Evolutionary conservation across 2,113 vertebrate genomes (phyloP).

Genomic region (Brachionichthys hirsutus): DNA sequence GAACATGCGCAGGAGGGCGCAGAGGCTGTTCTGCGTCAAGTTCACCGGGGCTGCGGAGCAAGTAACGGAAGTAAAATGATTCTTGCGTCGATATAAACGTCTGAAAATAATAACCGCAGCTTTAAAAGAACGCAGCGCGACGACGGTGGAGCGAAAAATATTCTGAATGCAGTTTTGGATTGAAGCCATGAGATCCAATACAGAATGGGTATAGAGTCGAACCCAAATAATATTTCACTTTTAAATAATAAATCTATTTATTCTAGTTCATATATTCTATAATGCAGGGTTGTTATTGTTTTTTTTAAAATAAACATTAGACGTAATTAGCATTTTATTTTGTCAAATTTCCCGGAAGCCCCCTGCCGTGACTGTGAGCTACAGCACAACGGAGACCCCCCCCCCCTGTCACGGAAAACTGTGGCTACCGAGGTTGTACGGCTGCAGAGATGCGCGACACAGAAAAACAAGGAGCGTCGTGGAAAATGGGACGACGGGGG

Average conservation of each 20-base stretch:
- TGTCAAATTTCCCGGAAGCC: slow-evolving; percentile 45
- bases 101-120: neutral
- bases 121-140: neutral
- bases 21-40: slow-evolving; percentile 38
- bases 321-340: slow-evolving; percentile 37
- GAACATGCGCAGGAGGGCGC: slow-evolving; percentile 79
- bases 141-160: neutral
- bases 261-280: too few relatives aligned
- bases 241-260: too few relatives aligned
- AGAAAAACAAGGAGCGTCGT: slow-evolving; percentile 52
- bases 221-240: too few relatives aligned
- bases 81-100: slow-evolving; percentile 28
- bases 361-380: neutral
- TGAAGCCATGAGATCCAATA: neutral
- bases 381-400: slow-evolving; percentile 52
- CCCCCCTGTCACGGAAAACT: slow-evolving; percentile 55
- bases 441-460: slow-evolving; percentile 71
- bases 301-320: too few relatives aligned
- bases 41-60: neutral
- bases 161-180: too few relatives aligned
- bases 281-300: too few relatives aligned
- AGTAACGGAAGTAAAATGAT: slow-evolving; percentile 5
- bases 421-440: slow-evolving; percentile 61
- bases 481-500: slow-evolving; percentile 6
- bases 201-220: too few relatives aligned